Evolutionary conservation across 2,797 vertebrate species (phyloP), one percentile per base, ranked within the genome.

Genomic region (Nyctalus aviator): DNA sequence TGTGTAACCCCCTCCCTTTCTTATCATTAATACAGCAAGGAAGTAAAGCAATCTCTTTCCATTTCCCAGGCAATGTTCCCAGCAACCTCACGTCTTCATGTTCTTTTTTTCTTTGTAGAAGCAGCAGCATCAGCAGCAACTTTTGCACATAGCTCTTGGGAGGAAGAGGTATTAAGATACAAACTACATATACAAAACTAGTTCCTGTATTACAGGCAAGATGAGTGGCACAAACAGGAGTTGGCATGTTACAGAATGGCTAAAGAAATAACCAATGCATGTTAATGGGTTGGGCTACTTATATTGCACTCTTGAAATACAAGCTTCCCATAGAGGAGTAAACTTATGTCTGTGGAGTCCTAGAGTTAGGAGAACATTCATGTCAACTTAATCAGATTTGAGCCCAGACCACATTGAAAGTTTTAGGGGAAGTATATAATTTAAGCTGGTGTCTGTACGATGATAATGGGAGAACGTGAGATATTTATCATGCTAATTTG

Each of bases 351-450:
- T 62, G 4, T 32, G 41, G 12, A 77, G 10, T 79, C 76, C n/a
- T 69, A 73, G 73, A 50, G 9, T 55, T 62, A 46, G 9, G 6
- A 44, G 37, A 75, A 62, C 14, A 48, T 72, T 25, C 7, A 6
- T 1, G 20, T 69, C n/a, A 77, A 15, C 15, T 41, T 68, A 87
- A 66, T 50, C 53, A 35, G 50, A 53, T 37, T 75, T 73, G 32
- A 44, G n/a, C 37, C 57, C 55, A 4, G 10, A 20, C 7, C 25
- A 6, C 48, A 10, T 48, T 62, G 57, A 94, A 64, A 71, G 27
- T 44, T 88, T 88, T 53, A 87, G 32, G 57, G 57, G 27, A 91
- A 79, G 32, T 55, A 27, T 57, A 46, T 81, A 30, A 84, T 93
- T 55, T 72, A 85, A 55, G 2, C 13, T 66, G 55, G 32, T n/a